Evolutionary conservation across 1,140 invertebrate species (phyloP).

Genomic region (Ylistrum balloti): DNA sequence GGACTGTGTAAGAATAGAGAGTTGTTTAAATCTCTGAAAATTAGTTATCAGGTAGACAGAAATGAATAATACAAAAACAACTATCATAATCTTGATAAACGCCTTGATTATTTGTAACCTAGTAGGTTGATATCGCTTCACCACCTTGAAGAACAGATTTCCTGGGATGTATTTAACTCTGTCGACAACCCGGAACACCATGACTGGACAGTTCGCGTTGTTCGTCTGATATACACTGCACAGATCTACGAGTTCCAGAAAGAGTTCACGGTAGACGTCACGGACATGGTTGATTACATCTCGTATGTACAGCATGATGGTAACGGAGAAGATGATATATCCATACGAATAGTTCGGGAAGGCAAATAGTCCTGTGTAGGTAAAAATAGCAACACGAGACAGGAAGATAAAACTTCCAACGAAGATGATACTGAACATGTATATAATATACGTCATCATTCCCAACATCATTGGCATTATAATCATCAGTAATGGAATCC

Average conservation of each 20-base stretch:
- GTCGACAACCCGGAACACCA: conserved; percentile 44
- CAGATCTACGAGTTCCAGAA: conserved; percentile 41
- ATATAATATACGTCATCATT: conserved; percentile 45
- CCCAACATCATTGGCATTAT: conserved; percentile 23
- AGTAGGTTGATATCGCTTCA: conserved; percentile 41
- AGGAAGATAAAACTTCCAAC: conserved; percentile 59
- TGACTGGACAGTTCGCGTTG: background rate
- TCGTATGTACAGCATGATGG: conserved; percentile 49
- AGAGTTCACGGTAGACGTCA: conserved; percentile 45
- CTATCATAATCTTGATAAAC: conserved; percentile 41
- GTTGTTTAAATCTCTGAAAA: conserved; percentile 52
- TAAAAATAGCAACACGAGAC: conserved; percentile 51
- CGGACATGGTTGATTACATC: conserved; percentile 49
- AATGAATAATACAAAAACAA: conserved; percentile 50
- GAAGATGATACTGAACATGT: conserved; percentile 60
- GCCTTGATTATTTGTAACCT: conserved; percentile 51
- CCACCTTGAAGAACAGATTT: conserved; percentile 50
- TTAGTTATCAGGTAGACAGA: conserved; percentile 50
- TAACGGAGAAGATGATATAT: conserved; percentile 55
- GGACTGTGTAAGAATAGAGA: conserved; percentile 52
- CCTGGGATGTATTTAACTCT: conserved; percentile 47
- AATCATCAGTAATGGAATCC: background rate
- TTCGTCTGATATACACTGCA: conserved; percentile 47
- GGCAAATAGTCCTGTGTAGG: conserved; percentile 58
- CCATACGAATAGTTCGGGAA: conserved; percentile 53